phyloP scores from a whole-genome alignment of 2,113 vertebrate species.

The Zeus faber region DNA sequence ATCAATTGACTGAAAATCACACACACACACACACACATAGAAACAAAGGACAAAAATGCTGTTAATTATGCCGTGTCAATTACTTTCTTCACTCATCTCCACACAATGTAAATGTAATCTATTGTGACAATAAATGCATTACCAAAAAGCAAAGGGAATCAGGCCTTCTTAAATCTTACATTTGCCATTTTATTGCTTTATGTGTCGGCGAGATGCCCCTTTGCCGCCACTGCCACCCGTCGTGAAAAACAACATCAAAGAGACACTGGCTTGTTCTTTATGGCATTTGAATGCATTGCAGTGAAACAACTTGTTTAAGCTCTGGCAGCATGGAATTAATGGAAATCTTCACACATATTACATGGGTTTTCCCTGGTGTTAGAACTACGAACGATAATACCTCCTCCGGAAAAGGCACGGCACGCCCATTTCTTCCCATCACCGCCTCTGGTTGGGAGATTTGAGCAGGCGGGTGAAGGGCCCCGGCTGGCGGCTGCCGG shows the following conservation, averaged over 20 bases:
- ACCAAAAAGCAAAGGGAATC: slow-evolving; percentile 51
- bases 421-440: no score
- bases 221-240: no score
- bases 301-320: no score
- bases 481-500: background rate
- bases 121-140: slow-evolving; percentile 90
- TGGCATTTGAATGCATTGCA: slow-evolving; percentile 8
- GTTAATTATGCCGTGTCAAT: slow-evolving; percentile 46
- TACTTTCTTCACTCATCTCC: slow-evolving; percentile 78
- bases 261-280: slow-evolving; percentile 20
- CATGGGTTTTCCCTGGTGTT: no score
- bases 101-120: slow-evolving; percentile 87
- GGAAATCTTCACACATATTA: no score
- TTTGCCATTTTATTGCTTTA: slow-evolving; percentile 23
- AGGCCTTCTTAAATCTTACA: no score
- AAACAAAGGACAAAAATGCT: slow-evolving; percentile 38
- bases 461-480: slow-evolving; percentile 15
- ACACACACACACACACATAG: slow-evolving; percentile 1
- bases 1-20: slow-evolving; percentile 21
- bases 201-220: no score
- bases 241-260: no score
- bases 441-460: no score
- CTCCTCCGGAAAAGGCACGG: no score
- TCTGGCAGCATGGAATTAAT: no score
- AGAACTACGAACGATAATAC: no score